Conservation (phyloP, 2,113 vertebrate species). For the Otus sunia region DNA sequence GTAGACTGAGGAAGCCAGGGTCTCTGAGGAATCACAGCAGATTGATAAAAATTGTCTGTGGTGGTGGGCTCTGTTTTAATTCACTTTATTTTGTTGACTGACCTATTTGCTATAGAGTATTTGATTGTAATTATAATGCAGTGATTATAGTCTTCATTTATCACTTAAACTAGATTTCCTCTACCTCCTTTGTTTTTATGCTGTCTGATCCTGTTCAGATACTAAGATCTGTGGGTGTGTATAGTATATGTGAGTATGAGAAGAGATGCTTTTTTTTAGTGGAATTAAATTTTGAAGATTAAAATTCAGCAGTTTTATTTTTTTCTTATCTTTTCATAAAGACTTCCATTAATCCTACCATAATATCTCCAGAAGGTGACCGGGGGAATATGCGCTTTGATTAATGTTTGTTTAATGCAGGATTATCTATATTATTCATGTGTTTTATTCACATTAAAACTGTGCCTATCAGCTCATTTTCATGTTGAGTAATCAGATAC, state of each 20-base stretch:
- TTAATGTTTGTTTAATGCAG: slow-evolving; percentile 72
- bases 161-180: slow-evolving; percentile 25
- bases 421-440: slow-evolving; percentile 65
- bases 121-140: background rate
- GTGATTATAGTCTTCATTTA: slow-evolving; percentile 20
- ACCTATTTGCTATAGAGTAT: background rate
- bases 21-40: background rate
- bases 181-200: background rate
- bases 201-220: slow-evolving; percentile 23
- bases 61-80: background rate
- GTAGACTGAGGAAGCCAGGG: background rate
- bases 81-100: background rate
- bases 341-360: slow-evolving; percentile 63
- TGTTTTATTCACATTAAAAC: slow-evolving; percentile 69
- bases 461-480: slow-evolving; percentile 53
- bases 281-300: slow-evolving; percentile 61
- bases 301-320: slow-evolving; percentile 63
- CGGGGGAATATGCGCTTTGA: slow-evolving; percentile 41
- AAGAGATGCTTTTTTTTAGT: slow-evolving; percentile 32
- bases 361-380: slow-evolving; percentile 62
- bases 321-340: slow-evolving; percentile 54
- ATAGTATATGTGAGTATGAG: background rate
- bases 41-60: background rate
- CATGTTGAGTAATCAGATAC: slow-evolving; percentile 45
- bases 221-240: slow-evolving; percentile 36